phyloP scores from a whole-genome alignment of 2,113 vertebrate genomes.

The Tychaedon coryphoeus region DNA sequence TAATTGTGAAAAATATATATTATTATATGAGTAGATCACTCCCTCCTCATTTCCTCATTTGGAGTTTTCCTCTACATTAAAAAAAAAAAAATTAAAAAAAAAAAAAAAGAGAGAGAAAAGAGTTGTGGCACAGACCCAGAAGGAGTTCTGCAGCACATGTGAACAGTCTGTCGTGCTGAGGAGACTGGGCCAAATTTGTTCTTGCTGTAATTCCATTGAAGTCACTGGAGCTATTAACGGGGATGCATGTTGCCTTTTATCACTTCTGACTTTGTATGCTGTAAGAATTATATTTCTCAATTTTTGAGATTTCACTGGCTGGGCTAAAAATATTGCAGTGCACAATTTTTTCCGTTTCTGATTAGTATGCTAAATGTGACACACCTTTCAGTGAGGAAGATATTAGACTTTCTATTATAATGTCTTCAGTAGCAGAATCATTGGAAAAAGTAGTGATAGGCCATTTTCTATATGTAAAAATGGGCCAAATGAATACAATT shows the following conservation, averaged over 20 bases:
- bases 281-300: not conserved
- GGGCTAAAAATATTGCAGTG: not conserved
- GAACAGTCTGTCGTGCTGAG: slow-evolving; percentile 26
- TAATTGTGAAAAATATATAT: not conserved
- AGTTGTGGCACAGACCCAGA: slow-evolving; percentile 15
- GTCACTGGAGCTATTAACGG: slow-evolving; percentile 28
- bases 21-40: not conserved
- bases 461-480: not conserved
- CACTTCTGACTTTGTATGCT: slow-evolving; percentile 7
- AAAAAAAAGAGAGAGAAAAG: not conserved
- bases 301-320: slow-evolving; percentile 11
- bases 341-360: not conserved
- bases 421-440: not conserved
- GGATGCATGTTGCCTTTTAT: slow-evolving; percentile 3
- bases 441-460: not conserved
- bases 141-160: slow-evolving; percentile 34
- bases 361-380: not conserved
- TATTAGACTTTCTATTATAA: not conserved
- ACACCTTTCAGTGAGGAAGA: not conserved
- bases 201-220: slow-evolving; percentile 34
- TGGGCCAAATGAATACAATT: not conserved
- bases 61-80: not conserved
- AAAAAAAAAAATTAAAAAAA: not conserved
- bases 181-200: slow-evolving; percentile 19
- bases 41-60: not conserved